Conservation (phyloP, 2,888 invertebrate genomes). For the Mellilla xanthometata region DNA sequence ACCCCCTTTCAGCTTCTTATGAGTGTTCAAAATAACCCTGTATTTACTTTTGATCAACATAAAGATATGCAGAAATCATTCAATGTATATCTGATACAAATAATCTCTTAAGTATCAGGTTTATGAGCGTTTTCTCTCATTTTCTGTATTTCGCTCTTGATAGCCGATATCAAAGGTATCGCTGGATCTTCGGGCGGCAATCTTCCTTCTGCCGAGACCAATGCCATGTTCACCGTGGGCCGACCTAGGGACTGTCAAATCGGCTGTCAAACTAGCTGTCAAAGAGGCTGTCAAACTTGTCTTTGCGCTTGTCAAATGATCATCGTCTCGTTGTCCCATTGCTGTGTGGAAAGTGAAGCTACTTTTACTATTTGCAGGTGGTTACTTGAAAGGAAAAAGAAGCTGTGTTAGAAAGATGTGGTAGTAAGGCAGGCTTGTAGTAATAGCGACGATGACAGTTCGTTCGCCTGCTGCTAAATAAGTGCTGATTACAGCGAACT, state of each 20-base stretch:
- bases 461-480: too few relatives aligned
- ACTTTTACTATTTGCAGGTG: constrained; percentile 20
- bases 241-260: constrained; percentile 18
- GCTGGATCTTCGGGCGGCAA: constrained; percentile 87
- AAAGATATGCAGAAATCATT: too few relatives aligned
- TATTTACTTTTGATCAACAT: too few relatives aligned
- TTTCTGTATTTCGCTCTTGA: constrained; percentile 87
- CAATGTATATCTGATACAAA: too few relatives aligned
- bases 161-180: constrained; percentile 91
- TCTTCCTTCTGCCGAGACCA: constrained; percentile 82
- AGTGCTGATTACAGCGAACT: too few relatives aligned
- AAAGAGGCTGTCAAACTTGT: constrained; percentile 75
- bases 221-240: constrained; percentile 54
- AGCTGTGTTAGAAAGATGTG: not conserved
- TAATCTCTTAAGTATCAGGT: constrained; percentile 40
- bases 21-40: too few relatives aligned
- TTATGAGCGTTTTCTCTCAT: constrained; percentile 61
- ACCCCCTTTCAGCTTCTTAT: too few relatives aligned
- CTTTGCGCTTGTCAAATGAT: constrained; percentile 42
- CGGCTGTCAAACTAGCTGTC: not conserved
- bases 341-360: constrained; percentile 42
- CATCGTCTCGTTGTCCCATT: constrained; percentile 50
- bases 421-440: too few relatives aligned
- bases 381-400: constrained; percentile 12
- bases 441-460: too few relatives aligned